Base-by-base conservation (phyloP, 2,797 vertebrate genomes). In the Danio tinwini region DNA sequence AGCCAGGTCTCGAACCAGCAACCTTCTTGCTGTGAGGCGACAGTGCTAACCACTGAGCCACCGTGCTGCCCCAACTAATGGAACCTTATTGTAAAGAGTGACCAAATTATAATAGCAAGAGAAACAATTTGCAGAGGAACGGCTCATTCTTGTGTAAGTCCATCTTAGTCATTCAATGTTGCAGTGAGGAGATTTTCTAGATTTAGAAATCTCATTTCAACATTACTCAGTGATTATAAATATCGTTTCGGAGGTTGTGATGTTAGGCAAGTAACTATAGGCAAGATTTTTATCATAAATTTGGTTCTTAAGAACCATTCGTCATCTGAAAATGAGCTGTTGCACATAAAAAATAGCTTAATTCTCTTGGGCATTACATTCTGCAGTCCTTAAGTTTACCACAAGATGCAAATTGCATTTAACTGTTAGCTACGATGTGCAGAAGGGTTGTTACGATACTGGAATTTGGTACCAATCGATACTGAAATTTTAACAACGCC, bases 331-430 rank as follows among this genome's bases (percentile, higher is more conserved):
- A 17, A 53, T 77, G 44, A 37, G 17, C 7, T 37, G 21, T 49
- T 17, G 61, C 61, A 44, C 40, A 55, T 49, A 53, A 29, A 29
- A 68, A 59, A 21, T 2, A 0, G 8, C 52, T 74, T 68, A 39
- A 73, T 50, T 64, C 44, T 50, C 10, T 7, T 61, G 5, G 17
- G 17, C 11, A 39, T 49, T 58, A 73, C 78, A 80, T 74, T 74
- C 50, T 67, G 17, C 47, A 65, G 61, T 73, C 14, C 21, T 62
- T 37, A 58, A 5, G 42, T 50, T 21, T 13, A 65, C 49, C 14
- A 9, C 10, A 70, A 56, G 49, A 63, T 9, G 45, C 10, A 42
- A 67, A n/a, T 37, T 14, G 52, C 16, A 58, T 39, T 69, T 29
- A 49, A 2, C 55, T 12, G 61, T 62, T 42, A 21, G 17, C 5